Base-by-base conservation (phyloP, 2,797 vertebrate species). In the Melanotaenia nigrans region DNA sequence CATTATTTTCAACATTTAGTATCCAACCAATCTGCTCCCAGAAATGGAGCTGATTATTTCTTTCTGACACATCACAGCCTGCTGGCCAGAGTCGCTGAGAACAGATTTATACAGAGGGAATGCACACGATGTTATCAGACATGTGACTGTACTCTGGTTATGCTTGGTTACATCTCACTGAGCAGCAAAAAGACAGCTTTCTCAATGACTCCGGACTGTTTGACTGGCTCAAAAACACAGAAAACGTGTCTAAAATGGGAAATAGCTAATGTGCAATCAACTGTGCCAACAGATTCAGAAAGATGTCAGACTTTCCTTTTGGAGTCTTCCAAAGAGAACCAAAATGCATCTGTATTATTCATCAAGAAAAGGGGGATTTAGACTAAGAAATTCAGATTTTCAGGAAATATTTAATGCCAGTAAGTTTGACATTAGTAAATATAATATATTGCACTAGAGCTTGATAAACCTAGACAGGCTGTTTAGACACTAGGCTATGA, bases 211-310 rank as follows among this genome's bases (percentile, higher is more conserved):
- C 20, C 6, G 20, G 47, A 49, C 47, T 22, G 47, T 49, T 7
- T 49, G 47, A 49, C 47, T 22, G 20, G 47, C 47, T 49, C 47
- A n/a, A 49, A 47, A 49, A 9, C 47, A 49, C 8, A 49, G 47
- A 49, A 49, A 49, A 49, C 47, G 47, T 49, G 47, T 49, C n/a
- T 49, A n/a, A 49, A 49, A 49, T 49, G 47, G 47, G 47, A 49
- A 49, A 49, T 3, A 49, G 47, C 47, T 49, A n/a, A 49, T 49
- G 47, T 49, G 47, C 47, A 49, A 49, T 49, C 47, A 22, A 49
- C 47, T 49, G 47, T 49, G 47, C 47, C 47, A 49, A 10, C 47
- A 49, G 47, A n/a, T 49, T 49, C 47, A 22, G 47, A 49, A 49
- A 1, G 20, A 49, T 22, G 47, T n/a, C 9, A 11, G 47, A 22